A percentile compares a stretch with the other conserved stretches of the same genome.
phyloP scores from a whole-genome alignment of 2,113 vertebrate genomes.

The Nycticebus coucang region DNA sequence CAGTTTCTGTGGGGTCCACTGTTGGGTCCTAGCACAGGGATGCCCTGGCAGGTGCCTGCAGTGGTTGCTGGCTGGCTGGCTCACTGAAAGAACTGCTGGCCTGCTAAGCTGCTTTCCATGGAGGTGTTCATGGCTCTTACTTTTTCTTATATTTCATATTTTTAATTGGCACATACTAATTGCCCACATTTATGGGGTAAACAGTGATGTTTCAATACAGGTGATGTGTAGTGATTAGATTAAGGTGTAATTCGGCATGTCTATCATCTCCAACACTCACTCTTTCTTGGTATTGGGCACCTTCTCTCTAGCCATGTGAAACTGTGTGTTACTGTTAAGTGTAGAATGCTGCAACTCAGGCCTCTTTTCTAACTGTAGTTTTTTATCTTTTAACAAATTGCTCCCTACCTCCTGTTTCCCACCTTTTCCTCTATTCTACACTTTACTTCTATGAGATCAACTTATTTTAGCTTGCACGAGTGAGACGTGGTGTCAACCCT shows the following conservation, averaged over 20 bases:
- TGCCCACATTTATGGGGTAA: background rate
- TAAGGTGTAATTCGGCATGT: background rate
- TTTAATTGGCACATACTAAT: background rate
- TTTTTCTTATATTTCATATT: background rate
- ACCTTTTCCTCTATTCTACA: background rate
- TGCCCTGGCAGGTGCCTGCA: background rate
- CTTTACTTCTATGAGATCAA: background rate
- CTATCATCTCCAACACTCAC: background rate
- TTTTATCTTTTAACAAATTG: background rate
- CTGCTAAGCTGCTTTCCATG: background rate
- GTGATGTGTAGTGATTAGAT: background rate
- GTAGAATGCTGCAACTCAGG: background rate
- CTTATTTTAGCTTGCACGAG: background rate
- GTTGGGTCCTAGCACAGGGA: background rate
- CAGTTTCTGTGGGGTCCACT: background rate
- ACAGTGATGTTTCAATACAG: background rate
- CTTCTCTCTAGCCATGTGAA: background rate
- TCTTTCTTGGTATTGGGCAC: background rate
- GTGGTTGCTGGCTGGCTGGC: background rate
- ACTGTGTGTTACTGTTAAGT: background rate
- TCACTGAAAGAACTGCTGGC: background rate
- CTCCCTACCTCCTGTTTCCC: background rate
- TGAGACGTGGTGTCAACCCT: background rate
- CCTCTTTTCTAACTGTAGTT: background rate
- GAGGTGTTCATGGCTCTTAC: background rate